Evolutionary conservation across 2,888 invertebrate species (phyloP).

Genomic region (Macrosiphum euphorbiae): DNA sequence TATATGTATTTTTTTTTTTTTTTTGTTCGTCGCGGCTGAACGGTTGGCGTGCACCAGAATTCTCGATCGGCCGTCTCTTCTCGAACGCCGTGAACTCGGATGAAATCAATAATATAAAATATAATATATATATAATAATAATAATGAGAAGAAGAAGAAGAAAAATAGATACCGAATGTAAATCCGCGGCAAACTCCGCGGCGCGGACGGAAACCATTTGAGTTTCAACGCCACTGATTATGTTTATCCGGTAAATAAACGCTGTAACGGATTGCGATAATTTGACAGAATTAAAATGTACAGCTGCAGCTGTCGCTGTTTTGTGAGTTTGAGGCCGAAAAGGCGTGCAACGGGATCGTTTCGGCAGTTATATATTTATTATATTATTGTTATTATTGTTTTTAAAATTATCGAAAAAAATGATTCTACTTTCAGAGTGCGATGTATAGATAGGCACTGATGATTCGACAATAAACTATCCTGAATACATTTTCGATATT

Average conservation of each 20-base stretch:
- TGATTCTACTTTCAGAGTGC: neutral
- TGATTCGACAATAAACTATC: neutral
- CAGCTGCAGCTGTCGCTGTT: constrained; percentile 11
- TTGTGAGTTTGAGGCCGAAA: neutral
- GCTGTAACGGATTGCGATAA: constrained; percentile 51
- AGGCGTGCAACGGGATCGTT: neutral
- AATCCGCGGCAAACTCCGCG: neutral
- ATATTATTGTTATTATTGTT: neutral
- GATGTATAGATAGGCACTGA: neutral
- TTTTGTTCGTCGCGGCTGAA: constrained; percentile 7
- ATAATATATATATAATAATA: neutral
- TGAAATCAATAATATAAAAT: neutral
- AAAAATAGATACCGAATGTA: neutral
- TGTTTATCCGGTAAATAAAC: constrained; percentile 48
- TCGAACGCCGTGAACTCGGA: neutral
- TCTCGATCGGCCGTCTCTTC: neutral
- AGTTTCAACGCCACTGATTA: neutral
- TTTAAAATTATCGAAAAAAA: neutral
- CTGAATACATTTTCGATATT: neutral
- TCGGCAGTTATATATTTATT: neutral
- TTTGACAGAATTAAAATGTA: constrained; percentile 1
- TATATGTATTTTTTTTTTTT: constrained; percentile 7
- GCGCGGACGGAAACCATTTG: constrained; percentile 16
- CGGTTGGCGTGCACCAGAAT: constrained; percentile 31
- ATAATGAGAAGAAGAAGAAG: neutral